These are phyloP conservation scores for Hypselothyrea guttata DNA, from an alignment of 2,888 invertebrate genomes.

Conservation along the genomic window DNA sequence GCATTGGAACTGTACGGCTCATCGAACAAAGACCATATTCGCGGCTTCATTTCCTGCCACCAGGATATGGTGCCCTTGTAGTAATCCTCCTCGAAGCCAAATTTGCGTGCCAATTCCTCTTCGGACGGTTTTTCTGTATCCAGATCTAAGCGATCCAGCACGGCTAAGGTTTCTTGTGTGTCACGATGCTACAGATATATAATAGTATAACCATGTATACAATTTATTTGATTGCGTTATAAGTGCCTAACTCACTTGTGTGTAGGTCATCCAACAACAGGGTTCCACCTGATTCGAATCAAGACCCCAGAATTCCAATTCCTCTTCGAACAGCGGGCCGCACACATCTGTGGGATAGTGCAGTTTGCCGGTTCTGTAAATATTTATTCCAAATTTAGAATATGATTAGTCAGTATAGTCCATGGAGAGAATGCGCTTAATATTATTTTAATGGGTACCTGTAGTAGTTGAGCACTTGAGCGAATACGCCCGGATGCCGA, in stretches of 20 bases:
- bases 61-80: constrained; percentile 94
- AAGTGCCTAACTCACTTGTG: constrained; percentile 86
- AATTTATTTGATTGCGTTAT: not conserved
- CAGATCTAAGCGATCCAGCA: constrained; percentile 97
- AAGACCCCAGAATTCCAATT: constrained; percentile 99
- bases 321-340: constrained; percentile 99
- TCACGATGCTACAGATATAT: constrained; percentile 90
- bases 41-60: constrained; percentile 99
- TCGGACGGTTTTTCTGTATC: constrained; percentile 99
- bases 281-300: constrained; percentile 99
- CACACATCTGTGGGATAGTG: constrained; percentile 99
- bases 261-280: constrained; percentile 99
- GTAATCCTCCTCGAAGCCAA: constrained; percentile 97
- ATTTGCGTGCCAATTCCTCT: constrained; percentile 98
- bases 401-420: rapidly evolving
- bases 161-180: constrained; percentile 99
- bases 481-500: constrained; percentile 97
- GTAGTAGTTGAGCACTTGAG: constrained; percentile 98
- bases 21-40: constrained; percentile 99
- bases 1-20: constrained; percentile 99
- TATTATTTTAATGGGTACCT: no score
- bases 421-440: not conserved
- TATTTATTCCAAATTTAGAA: not conserved
- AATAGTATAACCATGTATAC: not conserved
- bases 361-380: constrained; percentile 94